These are phyloP conservation scores for Thera britannica DNA, from an alignment of 2,888 invertebrate genomes.

Conservation along the genomic window DNA sequence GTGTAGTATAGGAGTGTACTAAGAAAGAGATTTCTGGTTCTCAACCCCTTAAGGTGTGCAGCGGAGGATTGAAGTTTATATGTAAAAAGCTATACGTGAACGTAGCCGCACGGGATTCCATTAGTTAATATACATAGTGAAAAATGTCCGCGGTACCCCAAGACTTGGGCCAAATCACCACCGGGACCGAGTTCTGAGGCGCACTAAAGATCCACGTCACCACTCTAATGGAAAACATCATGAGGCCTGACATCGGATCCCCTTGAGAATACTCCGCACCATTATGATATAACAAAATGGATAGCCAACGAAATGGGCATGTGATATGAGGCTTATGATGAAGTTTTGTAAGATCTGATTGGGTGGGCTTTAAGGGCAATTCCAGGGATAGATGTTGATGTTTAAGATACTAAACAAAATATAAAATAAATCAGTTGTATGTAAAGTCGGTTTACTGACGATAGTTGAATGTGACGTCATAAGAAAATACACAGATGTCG, in stretches of 20 bases:
- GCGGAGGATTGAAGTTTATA: too few species aligned
- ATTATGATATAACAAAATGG: slow-evolving; percentile 45
- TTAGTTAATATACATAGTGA: too few species aligned
- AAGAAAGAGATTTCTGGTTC: too few species aligned
- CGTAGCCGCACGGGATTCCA: too few species aligned
- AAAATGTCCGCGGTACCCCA: slow-evolving; percentile 15
- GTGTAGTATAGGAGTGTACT: too few species aligned
- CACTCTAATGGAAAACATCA: slow-evolving; percentile 72
- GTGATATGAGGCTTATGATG: slow-evolving; percentile 19
- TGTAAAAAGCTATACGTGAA: too few species aligned
- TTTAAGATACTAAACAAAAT: background rate
- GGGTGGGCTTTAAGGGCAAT: background rate
- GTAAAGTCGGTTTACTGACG: too few species aligned
- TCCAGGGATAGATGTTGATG: background rate
- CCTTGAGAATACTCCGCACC: slow-evolving; percentile 41
- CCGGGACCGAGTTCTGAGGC: slow-evolving; percentile 49
- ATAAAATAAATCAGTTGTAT: too few species aligned
- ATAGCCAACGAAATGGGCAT: slow-evolving; percentile 8
- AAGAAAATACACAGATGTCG: too few species aligned
- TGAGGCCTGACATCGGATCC: slow-evolving; percentile 56
- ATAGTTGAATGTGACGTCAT: too few species aligned
- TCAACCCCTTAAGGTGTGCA: too few species aligned
- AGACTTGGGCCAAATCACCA: slow-evolving; percentile 45
- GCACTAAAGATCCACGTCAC: slow-evolving; percentile 61
- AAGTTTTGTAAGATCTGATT: slow-evolving; percentile 1